phyloP scores from a whole-genome alignment of 2,888 invertebrate genomes.

The Dicyrtoma fusca region DNA sequence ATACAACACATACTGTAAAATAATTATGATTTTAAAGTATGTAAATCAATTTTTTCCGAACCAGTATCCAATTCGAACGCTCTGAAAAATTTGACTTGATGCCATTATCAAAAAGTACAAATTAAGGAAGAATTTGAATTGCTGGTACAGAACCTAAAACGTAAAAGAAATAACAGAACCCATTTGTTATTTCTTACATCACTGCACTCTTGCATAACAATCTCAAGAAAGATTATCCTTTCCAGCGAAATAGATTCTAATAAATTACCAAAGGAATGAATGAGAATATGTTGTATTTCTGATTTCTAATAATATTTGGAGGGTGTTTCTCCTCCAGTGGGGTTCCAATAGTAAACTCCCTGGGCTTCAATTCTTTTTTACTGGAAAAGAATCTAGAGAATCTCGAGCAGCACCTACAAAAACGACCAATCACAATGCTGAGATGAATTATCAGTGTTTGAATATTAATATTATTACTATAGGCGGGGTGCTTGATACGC shows the following conservation, averaged over 20 bases:
- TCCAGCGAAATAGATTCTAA: too few relatives aligned
- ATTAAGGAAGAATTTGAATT: constrained; percentile 98
- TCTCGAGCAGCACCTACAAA: constrained; percentile 75
- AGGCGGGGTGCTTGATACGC: too few relatives aligned
- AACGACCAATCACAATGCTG: too few relatives aligned
- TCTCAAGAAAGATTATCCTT: too few relatives aligned
- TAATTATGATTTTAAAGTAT: too few relatives aligned
- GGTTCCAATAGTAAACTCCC: constrained; percentile 77
- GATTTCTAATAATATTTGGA: constrained; percentile 94
- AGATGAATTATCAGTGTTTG: too few relatives aligned
- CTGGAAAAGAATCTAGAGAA: constrained; percentile 69
- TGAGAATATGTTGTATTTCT: constrained; percentile 94
- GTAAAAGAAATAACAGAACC: constrained; percentile 31
- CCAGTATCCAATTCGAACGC: constrained; percentile 92
- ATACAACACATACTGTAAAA: too few relatives aligned
- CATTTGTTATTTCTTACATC: not conserved
- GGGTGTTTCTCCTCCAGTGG: constrained; percentile 80
- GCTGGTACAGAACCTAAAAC: constrained; percentile 86
- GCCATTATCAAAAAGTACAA: constrained; percentile 98
- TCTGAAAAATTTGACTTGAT: constrained; percentile 95
- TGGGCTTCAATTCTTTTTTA: constrained; percentile 73
- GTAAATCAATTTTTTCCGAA: too few relatives aligned
- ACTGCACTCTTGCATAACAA: constrained; percentile 11
- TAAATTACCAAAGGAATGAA: constrained; percentile 73
- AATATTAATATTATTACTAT: too few relatives aligned